Base-by-base conservation (phyloP, 1,140 invertebrate species). In the Spodoptera frugiperda region DNA sequence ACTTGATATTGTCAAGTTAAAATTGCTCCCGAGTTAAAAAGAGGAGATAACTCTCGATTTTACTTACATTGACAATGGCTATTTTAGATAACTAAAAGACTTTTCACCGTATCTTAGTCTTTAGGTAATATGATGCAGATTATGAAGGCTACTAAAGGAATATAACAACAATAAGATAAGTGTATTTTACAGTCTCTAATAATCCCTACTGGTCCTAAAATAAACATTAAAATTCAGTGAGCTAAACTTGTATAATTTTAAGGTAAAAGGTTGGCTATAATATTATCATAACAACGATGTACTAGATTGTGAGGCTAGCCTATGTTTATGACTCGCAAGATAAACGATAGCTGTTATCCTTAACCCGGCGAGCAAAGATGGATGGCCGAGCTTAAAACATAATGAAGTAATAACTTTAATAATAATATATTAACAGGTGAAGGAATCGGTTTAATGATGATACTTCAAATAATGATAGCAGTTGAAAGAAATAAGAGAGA, bases 331-430 rank as follows among this genome's bases (percentile, higher is more conserved):
- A 67, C 63, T 48, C n/a, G 17, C 44, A 49, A 67, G 63, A 67
- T 67, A 48, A 21, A 67, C 48, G 63, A 67, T 48, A 21, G 63
- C 63, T 48, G 63, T 67, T 67, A 67, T 67, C 63, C 63, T 67
- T 67, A 67, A 67, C 63, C 63, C 49, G 63, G 9, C 49, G 14
- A 11, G 21, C 63, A 2, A 46, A 48, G 63, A 67, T 67, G 63
- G 19, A 49, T 49, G 19, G 25, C 59, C 15, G 33, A 12, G 15
- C 59, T 63, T 63, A 17, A 11, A 17, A 44, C 59, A 14, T 21
- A 54, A 61, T 33, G 19, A 2, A 63, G 59, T 30, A 21, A 55
- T 55, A 21, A 57, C 54, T 21, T 21, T 57, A 57, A 57, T 25
- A 25, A 39, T 39, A 39, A 39, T 39, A 39, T 39, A 39, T 39